Base-by-base conservation (phyloP, 2,888 invertebrate genomes). In the Bombylius discolor region DNA sequence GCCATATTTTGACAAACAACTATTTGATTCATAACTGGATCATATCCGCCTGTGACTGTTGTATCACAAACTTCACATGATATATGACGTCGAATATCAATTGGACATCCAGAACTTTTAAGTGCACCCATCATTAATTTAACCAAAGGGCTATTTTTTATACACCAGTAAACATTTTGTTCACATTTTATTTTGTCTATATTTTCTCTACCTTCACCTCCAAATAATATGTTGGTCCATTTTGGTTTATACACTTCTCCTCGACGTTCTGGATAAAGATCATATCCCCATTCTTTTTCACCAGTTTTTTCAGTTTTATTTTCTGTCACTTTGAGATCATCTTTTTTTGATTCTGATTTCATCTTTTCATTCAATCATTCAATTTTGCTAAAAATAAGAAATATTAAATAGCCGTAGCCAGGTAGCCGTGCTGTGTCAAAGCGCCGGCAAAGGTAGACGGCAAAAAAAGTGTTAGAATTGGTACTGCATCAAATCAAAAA, bases 1-100 rank as follows among this genome's bases (percentile, higher is more conserved):
- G 86, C 85, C 56, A 83, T 85, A 72, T 96, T 96, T 69, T 95
- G 90, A 65, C 96, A 97, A 4, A 97, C 80, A 0, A 97, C 87
- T 59, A 97, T 84, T 63, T 72, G 70, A 62, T 70, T 71, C 4
- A 70, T 61, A 6, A 67, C 63, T 0, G 72, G 72, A 60, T 73
- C 72, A 73, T 90, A 97, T 14, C 96, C 96, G 34, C 96, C 96
- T 65, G 85, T 91, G 0, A 96, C 90, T 9, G 81, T 78, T 12
- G 79, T 74, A 66, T 86, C 84, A 74, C 97, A 97, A 31, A 86
- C 82, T 78, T 97, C 97, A 77, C 96, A 97, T 1, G 90, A 85
- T 62, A 96, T 84, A 68, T 97, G 95, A 57, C 96, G 80, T 47
- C 88, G 76, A 34, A 94, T 79, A 68, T 95, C 89, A 56, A 96